Base-by-base conservation (phyloP, 1,140 invertebrate species). In the Chironomus tepperi region DNA sequence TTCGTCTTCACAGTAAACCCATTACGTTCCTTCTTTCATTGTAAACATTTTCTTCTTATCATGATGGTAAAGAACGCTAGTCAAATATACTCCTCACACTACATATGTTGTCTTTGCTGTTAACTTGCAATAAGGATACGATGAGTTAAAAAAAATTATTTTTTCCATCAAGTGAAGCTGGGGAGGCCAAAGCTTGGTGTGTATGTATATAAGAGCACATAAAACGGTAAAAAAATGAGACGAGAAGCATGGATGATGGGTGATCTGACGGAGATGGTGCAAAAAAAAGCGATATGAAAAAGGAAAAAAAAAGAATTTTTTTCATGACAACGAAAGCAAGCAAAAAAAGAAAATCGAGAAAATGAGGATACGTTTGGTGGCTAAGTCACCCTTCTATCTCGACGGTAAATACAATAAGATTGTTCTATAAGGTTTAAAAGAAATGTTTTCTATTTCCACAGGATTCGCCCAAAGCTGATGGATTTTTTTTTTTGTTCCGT, bases 321-420 rank as follows among this genome's bases (percentile, higher is more conserved):
- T 70, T 70, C 65, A 70, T 70, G 65, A 70, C 18, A 70, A 70
- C 65, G 65, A 70, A 70, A 70, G 65, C 65, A 70, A 70, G 65
- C 65, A 21, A 16, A 70, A 70, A 70, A 19, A 57, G 19, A 70
- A 67, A 67, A 18, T 67, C 15, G 64, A 67, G 64, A 67, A 18
- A 19, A 19, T 70, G 9, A 70, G 65, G 19, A 70, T 57, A 3
- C 15, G 15, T 57, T 57, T 57, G 1, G n/a, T 12, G 47, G 12
- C n/a, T 57, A 12, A 15, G 47, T 57, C 47, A 57, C 47, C 8
- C 12, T 12, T 57, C 15, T 47, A 47, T 47, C 9, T 47, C 15
- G 8, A 15, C 8, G 43, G 47, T n/a, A 15, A 57, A 57, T 12
- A 57, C 47, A 57, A 34, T 34, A 34, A 57, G 47, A 57, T 15